Percentiles rank a stretch among this genome's conserved stretches.
These are phyloP conservation scores for Anabacerthia variegaticeps DNA, from an alignment of 2,797 vertebrate genomes.

Conservation along the genomic window DNA sequence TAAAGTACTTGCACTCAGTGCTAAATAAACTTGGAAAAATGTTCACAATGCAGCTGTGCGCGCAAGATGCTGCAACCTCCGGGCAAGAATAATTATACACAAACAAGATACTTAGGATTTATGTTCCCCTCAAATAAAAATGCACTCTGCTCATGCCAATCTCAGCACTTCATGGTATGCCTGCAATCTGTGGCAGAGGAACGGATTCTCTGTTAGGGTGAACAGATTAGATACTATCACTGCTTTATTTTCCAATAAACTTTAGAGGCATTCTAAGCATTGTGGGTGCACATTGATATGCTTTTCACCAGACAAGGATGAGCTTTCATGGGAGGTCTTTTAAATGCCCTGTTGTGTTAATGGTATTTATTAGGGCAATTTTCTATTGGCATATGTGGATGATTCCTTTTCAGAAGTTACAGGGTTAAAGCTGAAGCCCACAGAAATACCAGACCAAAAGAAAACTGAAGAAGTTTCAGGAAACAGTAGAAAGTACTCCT, in stretches of 20 bases:
- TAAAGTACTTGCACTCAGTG: conserved; percentile 54
- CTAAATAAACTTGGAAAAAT: conserved; percentile 71
- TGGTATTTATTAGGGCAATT: not conserved
- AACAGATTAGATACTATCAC: not conserved
- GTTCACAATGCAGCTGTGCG: conserved; percentile 38
- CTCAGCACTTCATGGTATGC: conserved; percentile 40
- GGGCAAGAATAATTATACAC: conserved; percentile 62
- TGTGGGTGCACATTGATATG: not conserved
- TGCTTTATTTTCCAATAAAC: conserved; percentile 15
- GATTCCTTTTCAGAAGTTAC: not conserved
- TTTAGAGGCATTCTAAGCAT: not conserved
- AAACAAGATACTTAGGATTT: conserved; percentile 60
- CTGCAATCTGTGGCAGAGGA: conserved; percentile 22
- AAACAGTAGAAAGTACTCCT: not conserved
- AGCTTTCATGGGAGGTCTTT: conserved; percentile 24
- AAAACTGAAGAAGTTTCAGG: not conserved
- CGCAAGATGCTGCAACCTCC: conserved; percentile 41
- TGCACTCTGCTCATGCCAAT: conserved; percentile 20
- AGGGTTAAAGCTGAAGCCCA: not conserved
- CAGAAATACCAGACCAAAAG: not conserved
- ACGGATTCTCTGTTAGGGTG: not conserved
- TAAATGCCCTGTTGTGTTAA: not conserved
- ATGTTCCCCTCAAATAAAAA: conserved; percentile 63
- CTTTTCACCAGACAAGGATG: not conserved
- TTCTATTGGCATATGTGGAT: not conserved